These are phyloP conservation scores for Belgica antarctica DNA, from an alignment of 2,888 invertebrate genomes.

Conservation along the genomic window DNA sequence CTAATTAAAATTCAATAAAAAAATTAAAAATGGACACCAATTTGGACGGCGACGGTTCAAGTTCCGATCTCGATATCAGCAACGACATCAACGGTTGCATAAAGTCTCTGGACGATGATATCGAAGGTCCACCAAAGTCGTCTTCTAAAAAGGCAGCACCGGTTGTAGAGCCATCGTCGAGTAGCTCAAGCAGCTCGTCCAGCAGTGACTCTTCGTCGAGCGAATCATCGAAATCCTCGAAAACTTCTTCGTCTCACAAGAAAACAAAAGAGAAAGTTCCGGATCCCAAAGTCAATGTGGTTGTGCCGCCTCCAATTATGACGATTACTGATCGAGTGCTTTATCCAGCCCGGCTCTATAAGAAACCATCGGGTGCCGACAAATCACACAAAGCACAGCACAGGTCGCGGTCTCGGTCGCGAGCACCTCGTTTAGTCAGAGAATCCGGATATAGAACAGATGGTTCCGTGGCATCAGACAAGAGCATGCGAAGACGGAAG, in stretches of 20 bases:
- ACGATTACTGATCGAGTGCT: constrained; percentile 67
- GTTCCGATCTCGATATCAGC: constrained; percentile 32
- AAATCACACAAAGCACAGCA: constrained; percentile 54
- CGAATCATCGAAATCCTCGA: not conserved
- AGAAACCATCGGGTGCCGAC: constrained; percentile 54
- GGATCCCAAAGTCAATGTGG: not conserved
- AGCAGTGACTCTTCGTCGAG: constrained; percentile 20
- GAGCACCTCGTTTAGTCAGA: constrained; percentile 49
- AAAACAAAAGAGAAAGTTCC: constrained; percentile 14
- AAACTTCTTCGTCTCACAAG: constrained; percentile 34
- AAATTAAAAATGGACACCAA: constrained; percentile 43
- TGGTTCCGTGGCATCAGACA: constrained; percentile 30
- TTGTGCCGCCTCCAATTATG: not conserved
- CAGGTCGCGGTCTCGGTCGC: constrained; percentile 48
- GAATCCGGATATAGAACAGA: constrained; percentile 39
- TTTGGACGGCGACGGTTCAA: constrained; percentile 29
- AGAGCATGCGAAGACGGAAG: constrained; percentile 14
- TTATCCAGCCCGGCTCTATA: constrained; percentile 74
- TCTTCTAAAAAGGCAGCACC: not conserved
- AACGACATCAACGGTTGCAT: constrained; percentile 38
- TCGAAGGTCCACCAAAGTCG: constrained; percentile 20
- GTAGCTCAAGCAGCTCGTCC: constrained; percentile 31
- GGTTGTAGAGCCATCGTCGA: not conserved
- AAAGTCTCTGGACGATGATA: constrained; percentile 37
- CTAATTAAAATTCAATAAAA: constrained; percentile 44